Evolutionary conservation across 2,888 invertebrate species (phyloP).

Genomic region (Leistus spinibarbis): DNA sequence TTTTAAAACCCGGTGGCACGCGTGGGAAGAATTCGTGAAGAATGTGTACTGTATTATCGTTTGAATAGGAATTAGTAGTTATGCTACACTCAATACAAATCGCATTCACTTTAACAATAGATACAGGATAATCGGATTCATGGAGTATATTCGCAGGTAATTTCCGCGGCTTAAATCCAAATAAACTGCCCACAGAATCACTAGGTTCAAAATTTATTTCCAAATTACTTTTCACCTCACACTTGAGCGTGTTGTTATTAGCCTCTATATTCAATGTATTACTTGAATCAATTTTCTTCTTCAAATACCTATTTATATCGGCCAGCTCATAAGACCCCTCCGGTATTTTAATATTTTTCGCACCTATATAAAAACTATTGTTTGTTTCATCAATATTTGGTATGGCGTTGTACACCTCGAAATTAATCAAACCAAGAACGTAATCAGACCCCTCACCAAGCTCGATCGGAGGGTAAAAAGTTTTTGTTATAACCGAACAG

Average conservation of each 20-base stretch:
- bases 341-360: constrained; percentile 31
- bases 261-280: constrained; percentile 5
- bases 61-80: constrained; percentile 41
- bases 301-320: constrained; percentile 30
- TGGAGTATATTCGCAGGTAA: constrained; percentile 25
- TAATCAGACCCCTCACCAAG: constrained; percentile 42
- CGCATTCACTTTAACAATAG: constrained; percentile 42
- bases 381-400: constrained; percentile 49
- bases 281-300: neutral
- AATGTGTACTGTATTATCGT: constrained; percentile 41
- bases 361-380: constrained; percentile 46
- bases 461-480: constrained; percentile 43
- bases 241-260: constrained; percentile 40
- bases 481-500: constrained; percentile 42
- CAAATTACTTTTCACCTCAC: constrained; percentile 22
- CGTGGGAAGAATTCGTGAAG: constrained; percentile 43
- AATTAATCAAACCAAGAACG: constrained; percentile 46
- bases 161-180: constrained; percentile 36
- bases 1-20: constrained; percentile 42
- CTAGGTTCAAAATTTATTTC: constrained; percentile 28
- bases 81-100: constrained; percentile 45
- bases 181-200: constrained; percentile 34
- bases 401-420: constrained; percentile 47
- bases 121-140: constrained; percentile 41
- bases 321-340: constrained; percentile 40